Conservation (phyloP, 2,113 vertebrate species). For the Gallinago paraguaiae region DNA sequence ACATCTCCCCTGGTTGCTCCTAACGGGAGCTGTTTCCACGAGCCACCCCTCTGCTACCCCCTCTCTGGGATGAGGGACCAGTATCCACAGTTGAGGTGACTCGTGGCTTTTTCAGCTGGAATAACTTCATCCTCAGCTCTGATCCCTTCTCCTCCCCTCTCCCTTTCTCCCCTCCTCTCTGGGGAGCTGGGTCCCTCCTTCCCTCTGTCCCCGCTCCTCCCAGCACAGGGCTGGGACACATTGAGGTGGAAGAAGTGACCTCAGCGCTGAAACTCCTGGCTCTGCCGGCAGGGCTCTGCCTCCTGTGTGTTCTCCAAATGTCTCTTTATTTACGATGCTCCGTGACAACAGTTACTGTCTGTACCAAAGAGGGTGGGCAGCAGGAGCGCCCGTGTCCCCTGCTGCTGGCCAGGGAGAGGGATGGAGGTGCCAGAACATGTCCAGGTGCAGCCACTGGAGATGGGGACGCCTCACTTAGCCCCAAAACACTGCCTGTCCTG, state of each 20-base stretch:
- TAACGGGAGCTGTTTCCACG: neutral
- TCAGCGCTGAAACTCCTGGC: neutral
- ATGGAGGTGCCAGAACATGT: neutral
- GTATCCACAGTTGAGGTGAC: neutral
- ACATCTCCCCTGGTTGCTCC: neutral
- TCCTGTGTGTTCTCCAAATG: neutral
- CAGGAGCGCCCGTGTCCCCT: neutral
- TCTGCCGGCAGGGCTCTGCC: neutral
- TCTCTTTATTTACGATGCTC: neutral
- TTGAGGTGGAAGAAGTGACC: slow-evolving; percentile 13
- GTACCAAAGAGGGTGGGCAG: neutral
- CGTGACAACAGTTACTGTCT: neutral
- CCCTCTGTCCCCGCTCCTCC: neutral
- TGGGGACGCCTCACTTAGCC: rapidly evolving
- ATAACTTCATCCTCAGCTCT: neutral
- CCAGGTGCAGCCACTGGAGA: rapidly evolving
- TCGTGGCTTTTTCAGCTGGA: neutral
- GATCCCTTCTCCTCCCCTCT: neutral
- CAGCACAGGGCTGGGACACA: neutral
- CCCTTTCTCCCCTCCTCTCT: neutral
- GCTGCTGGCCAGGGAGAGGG: neutral
- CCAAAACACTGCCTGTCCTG: neutral
- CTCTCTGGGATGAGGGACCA: neutral
- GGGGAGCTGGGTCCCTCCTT: neutral
- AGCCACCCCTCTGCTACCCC: rapidly evolving